These are phyloP conservation scores for Siphlonurus alternatus DNA, from an alignment of 2,888 invertebrate species.

Conservation along the genomic window DNA sequence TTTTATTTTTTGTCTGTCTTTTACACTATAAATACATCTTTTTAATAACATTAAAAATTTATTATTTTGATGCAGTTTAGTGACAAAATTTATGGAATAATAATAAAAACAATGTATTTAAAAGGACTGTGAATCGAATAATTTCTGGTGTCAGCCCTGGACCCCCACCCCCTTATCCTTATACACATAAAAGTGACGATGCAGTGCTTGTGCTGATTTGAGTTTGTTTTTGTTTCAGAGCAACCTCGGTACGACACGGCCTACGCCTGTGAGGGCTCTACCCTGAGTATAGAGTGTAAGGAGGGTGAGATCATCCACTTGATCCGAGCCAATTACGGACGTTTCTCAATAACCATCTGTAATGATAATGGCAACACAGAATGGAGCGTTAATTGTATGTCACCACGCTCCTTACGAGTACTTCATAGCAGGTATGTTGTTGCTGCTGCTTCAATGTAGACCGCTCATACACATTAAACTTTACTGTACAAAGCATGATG, in stretches of 20 bases:
- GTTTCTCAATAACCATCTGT: constrained; percentile 89
- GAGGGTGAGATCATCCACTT: constrained; percentile 80
- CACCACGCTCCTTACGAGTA: constrained; percentile 70
- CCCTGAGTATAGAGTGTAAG: constrained; percentile 71
- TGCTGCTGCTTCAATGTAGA: neutral
- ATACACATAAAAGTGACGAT: too few relatives aligned
- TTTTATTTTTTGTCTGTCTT: too few relatives aligned
- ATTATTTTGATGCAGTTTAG: neutral
- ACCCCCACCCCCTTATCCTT: too few relatives aligned
- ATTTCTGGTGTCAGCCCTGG: too few relatives aligned
- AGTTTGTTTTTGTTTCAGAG: too few relatives aligned
- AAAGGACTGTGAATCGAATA: too few relatives aligned
- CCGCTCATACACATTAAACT: constrained; percentile 2
- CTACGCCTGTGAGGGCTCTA: constrained; percentile 88
- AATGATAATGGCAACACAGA: constrained; percentile 92
- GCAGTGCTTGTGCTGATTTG: too few relatives aligned
- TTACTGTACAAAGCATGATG: neutral
- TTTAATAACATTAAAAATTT: too few relatives aligned
- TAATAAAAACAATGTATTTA: neutral
- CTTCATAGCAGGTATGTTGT: constrained; percentile 66
- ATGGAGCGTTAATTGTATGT: constrained; percentile 94
- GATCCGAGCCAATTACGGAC: constrained; percentile 85
- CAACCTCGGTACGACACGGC: constrained; percentile 71
- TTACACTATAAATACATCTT: too few relatives aligned
- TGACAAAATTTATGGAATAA: neutral